Evolutionary conservation across 2,797 vertebrate genomes (phyloP).

Genomic region (Enteromius afrohamiltoni): DNA sequence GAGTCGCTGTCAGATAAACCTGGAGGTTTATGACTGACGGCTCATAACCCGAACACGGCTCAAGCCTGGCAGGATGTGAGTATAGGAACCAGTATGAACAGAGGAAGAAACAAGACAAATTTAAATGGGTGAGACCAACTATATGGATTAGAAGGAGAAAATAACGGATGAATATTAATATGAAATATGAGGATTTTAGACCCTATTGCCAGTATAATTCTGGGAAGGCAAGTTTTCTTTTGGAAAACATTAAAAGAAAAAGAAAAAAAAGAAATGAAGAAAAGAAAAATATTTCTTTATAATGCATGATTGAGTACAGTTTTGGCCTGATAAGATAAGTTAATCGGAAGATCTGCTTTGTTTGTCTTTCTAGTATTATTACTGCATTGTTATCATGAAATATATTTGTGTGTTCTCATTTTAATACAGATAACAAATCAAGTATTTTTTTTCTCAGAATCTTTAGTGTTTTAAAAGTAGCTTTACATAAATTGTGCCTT

Average conservation of each 20-base stretch:
- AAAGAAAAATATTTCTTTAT: neutral
- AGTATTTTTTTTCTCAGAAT: no score
- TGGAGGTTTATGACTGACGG: slow-evolving; percentile 67
- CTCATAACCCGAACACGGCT: slow-evolving; percentile 67
- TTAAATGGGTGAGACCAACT: slow-evolving; percentile 46
- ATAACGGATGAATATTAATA: slow-evolving; percentile 56
- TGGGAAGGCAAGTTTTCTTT: slow-evolving; percentile 43
- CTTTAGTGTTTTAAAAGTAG: no score
- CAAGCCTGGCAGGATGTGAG: slow-evolving; percentile 71
- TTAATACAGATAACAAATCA: neutral
- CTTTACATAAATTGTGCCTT: no score
- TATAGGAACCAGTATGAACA: slow-evolving; percentile 62
- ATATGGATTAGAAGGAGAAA: neutral
- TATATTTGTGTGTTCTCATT: neutral
- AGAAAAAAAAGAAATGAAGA: neutral
- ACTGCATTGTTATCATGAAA: neutral
- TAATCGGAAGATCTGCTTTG: neutral
- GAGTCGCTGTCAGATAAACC: slow-evolving; percentile 65
- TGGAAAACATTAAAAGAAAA: slow-evolving; percentile 13
- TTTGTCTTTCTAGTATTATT: neutral
- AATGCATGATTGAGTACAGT: neutral
- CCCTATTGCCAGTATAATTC: slow-evolving; percentile 52
- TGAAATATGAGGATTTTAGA: slow-evolving; percentile 54
- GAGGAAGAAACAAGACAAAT: slow-evolving; percentile 60
- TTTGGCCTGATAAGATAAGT: neutral